phyloP scores from a whole-genome alignment of 2,888 invertebrate genomes.

The Ectemnius continuus region DNA sequence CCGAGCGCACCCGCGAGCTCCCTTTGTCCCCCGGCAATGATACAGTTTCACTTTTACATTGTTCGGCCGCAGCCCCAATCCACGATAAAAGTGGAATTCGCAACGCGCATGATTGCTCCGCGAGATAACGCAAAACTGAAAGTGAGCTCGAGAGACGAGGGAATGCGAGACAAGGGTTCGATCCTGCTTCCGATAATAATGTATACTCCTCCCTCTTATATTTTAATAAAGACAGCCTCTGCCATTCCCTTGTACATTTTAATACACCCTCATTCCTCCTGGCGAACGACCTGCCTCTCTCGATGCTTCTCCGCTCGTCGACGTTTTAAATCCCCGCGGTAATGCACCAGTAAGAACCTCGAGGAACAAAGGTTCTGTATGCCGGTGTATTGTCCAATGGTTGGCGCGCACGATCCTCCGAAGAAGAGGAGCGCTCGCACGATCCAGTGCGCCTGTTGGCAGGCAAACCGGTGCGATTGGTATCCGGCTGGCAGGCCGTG shows the following conservation, averaged over 20 bases:
- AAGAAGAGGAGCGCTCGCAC: conserved; percentile 15
- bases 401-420: conserved; percentile 12
- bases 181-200: conserved; percentile 1
- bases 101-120: not conserved
- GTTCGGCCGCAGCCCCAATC: not conserved
- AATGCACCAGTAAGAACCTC: not conserved
- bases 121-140: not conserved
- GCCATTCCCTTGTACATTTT: not conserved
- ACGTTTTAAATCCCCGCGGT: not conserved
- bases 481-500: conserved; percentile 12
- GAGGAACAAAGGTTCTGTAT: not conserved
- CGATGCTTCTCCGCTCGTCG: too few relatives aligned
- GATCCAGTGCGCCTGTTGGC: conserved; percentile 35
- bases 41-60: conserved; percentile 4
- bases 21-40: not conserved
- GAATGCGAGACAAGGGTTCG: not conserved
- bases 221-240: not conserved
- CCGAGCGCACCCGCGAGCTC: not conserved
- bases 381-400: not conserved
- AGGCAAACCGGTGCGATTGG: conserved; percentile 34
- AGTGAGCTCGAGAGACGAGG: not conserved
- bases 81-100: not conserved
- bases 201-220: not conserved
- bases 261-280: not conserved
- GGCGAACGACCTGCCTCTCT: too few relatives aligned